Evolutionary conservation across 2,113 vertebrate species (phyloP).

Genomic region (Synodontis membranacea): DNA sequence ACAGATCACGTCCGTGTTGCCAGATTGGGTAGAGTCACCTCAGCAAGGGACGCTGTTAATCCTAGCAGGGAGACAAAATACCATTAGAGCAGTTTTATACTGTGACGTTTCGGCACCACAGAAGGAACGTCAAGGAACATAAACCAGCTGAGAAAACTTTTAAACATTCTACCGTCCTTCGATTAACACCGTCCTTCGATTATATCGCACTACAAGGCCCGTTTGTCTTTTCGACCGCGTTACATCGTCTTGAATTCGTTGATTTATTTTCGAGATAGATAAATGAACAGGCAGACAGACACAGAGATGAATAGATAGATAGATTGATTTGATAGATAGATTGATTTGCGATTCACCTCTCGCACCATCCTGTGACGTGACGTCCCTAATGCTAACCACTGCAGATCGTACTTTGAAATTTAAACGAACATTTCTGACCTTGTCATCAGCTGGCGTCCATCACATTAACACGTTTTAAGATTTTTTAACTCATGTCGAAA

Average conservation of each 20-base stretch:
- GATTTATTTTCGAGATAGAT: too few relatives aligned
- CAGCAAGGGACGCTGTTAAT: neutral
- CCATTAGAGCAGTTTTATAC: neutral
- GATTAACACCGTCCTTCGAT: too few relatives aligned
- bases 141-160: too few relatives aligned
- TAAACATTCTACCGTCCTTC: too few relatives aligned
- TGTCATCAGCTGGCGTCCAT: neutral
- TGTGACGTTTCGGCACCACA: neutral
- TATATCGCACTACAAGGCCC: too few relatives aligned
- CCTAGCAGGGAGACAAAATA: neutral
- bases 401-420: neutral
- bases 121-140: too few relatives aligned
- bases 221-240: too few relatives aligned
- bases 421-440: neutral
- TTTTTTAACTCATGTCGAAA: neutral
- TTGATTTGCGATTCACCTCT: neutral
- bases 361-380: neutral
- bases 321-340: too few relatives aligned
- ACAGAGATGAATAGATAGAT: too few relatives aligned
- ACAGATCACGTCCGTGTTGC: conserved; percentile 5
- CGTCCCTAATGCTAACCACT: neutral
- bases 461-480: neutral
- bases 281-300: too few relatives aligned
- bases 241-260: too few relatives aligned
- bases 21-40: conserved; percentile 14